Percentiles rank a stretch among this genome's conserved stretches.
These are phyloP conservation scores for Scaeva pyrastri DNA, from an alignment of 2,888 invertebrate species.

Conservation along the genomic window DNA sequence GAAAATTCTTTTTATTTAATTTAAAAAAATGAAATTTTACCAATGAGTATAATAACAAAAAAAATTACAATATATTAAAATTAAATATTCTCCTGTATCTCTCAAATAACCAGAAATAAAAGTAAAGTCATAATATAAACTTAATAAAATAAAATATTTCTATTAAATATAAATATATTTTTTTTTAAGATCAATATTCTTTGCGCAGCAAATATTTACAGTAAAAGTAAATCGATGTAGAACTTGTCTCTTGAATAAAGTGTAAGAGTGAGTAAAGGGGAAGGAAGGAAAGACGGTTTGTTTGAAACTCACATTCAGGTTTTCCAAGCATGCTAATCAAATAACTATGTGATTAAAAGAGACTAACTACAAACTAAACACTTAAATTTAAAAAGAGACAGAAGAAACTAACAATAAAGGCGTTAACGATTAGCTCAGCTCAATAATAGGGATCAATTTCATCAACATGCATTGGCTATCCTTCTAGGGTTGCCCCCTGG, in stretches of 20 bases:
- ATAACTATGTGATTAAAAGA: conserved; percentile 27
- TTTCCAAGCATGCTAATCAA: conserved; percentile 40
- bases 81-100: conserved; percentile 35
- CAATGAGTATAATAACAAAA: conserved; percentile 9
- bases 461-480: conserved; percentile 77
- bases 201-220: conserved; percentile 73
- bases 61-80: conserved; percentile 10
- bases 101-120: conserved; percentile 43
- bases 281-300: neutral
- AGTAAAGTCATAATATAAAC: conserved; percentile 29
- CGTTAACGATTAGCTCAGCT: conserved; percentile 45
- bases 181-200: conserved; percentile 36
- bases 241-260: conserved; percentile 25
- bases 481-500: conserved; percentile 81
- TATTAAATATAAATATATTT: conserved; percentile 52
- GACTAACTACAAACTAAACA: conserved; percentile 48
- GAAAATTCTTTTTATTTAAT: conserved; percentile 1
- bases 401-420: conserved; percentile 39
- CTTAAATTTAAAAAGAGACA: conserved; percentile 30
- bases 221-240: conserved; percentile 61
- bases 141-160: conserved; percentile 53
- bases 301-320: conserved; percentile 44
- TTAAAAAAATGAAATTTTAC: neutral
- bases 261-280: neutral
- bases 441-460: conserved; percentile 35